Percentiles rank a stretch among this genome's conserved stretches.
These are phyloP conservation scores for Pterophyllum scalare DNA, from an alignment of 2,113 vertebrate species.

Conservation along the genomic window DNA sequence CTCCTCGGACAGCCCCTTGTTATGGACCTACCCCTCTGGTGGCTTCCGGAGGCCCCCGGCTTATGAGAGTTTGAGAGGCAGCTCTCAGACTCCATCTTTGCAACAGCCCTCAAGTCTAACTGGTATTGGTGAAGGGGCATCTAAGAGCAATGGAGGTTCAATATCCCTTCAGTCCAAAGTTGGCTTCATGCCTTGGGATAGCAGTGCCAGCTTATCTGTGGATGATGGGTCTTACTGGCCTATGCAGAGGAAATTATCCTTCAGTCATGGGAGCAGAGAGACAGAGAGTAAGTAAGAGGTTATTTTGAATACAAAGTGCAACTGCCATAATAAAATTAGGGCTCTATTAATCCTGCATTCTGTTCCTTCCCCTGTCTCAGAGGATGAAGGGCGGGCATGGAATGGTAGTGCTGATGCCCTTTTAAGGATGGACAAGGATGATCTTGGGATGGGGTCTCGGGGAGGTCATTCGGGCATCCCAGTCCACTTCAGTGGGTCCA, in stretches of 20 bases:
- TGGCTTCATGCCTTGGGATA: conserved; percentile 83
- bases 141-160: conserved; percentile 63
- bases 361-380: conserved; percentile 64
- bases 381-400: conserved; percentile 83
- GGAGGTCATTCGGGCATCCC: conserved; percentile 85
- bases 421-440: conserved; percentile 83
- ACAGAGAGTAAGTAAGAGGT: conserved; percentile 85
- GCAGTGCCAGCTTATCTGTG: conserved; percentile 67
- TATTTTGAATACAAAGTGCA: neutral
- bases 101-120: conserved; percentile 71
- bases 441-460: conserved; percentile 65
- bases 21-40: conserved; percentile 91
- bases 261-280: conserved; percentile 86
- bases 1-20: conserved; percentile 81
- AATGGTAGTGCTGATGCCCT: conserved; percentile 83
- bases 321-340: neutral
- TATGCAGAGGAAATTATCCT: conserved; percentile 88
- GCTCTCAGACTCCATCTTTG: conserved; percentile 74
- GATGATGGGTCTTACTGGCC: conserved; percentile 86
- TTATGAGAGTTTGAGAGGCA: conserved; percentile 86
- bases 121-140: conserved; percentile 60
- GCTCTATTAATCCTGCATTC: neutral
- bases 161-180: conserved; percentile 70
- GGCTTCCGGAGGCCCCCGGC: conserved; percentile 88
- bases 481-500: conserved; percentile 79